phyloP scores from a whole-genome alignment of 2,888 invertebrate species.

The Xestia c-nigrum region DNA sequence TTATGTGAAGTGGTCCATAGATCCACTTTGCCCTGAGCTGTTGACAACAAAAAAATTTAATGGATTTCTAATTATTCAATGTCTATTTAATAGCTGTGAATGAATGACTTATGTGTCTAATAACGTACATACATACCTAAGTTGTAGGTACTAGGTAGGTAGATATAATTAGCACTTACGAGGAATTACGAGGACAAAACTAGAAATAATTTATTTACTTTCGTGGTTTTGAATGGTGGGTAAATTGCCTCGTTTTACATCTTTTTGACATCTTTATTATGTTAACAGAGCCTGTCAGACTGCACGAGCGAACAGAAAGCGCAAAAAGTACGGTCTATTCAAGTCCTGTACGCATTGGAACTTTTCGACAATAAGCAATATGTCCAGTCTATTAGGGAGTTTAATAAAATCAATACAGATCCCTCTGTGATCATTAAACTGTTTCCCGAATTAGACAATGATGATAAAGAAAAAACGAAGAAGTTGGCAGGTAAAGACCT shows the following conservation, averaged over 20 bases:
- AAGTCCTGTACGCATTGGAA: constrained; percentile 97
- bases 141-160: not conserved
- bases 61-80: not conserved
- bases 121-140: not conserved
- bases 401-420: constrained; percentile 96
- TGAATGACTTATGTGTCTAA: not conserved
- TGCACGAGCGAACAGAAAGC: constrained; percentile 95
- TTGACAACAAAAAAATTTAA: not conserved
- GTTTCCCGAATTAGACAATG: constrained; percentile 95
- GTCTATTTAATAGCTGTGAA: not conserved
- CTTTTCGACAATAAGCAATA: constrained; percentile 97
- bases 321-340: constrained; percentile 96
- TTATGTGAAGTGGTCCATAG: too few relatives aligned
- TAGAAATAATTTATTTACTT: not conserved
- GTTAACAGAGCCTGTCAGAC: constrained; percentile 94
- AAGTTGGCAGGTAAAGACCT: constrained; percentile 95
- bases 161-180: not conserved
- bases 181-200: not conserved
- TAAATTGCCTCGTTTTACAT: not conserved
- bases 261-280: not conserved
- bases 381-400: constrained; percentile 97
- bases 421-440: constrained; percentile 98
- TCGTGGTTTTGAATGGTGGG: not conserved
- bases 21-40: not conserved
- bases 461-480: constrained; percentile 73